These are phyloP conservation scores for Rhagologus leucostigma DNA, from an alignment of 2,113 vertebrate species.

Conservation along the genomic window DNA sequence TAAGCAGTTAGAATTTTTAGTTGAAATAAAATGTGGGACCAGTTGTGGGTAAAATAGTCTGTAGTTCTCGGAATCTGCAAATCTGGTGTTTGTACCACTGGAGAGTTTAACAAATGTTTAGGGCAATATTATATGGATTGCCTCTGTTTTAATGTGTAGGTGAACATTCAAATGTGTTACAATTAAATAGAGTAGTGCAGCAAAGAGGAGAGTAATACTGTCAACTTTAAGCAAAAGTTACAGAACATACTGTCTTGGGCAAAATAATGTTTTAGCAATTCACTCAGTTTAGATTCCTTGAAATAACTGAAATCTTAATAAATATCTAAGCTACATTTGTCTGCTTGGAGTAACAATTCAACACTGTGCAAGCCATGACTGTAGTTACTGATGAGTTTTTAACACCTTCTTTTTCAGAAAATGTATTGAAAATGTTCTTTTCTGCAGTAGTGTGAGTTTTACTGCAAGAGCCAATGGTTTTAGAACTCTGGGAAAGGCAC, in stretches of 20 bases:
- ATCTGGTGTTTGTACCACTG: not conserved
- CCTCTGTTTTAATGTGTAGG: not conserved
- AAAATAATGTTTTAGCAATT: not conserved
- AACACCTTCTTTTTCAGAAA: not conserved
- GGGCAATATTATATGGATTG: not conserved
- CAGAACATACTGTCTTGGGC: not conserved
- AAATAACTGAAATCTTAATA: not conserved
- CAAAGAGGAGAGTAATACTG: not conserved
- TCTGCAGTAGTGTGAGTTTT: not conserved
- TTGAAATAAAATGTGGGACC: constrained; percentile 15
- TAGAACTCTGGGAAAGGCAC: not conserved
- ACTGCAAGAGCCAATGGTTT: not conserved
- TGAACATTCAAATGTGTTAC: not conserved
- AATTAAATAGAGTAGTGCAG: not conserved
- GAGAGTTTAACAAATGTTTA: not conserved
- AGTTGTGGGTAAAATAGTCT: not conserved
- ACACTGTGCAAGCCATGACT: not conserved
- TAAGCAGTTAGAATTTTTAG: constrained; percentile 29
- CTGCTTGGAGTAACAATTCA: not conserved
- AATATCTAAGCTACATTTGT: not conserved
- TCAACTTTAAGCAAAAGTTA: not conserved
- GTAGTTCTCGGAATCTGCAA: not conserved
- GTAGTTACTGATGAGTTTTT: not conserved
- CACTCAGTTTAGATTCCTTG: not conserved
- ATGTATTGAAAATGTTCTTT: not conserved